Percentiles rank a stretch among this genome's conserved stretches.
Conservation (phyloP, 2,113 vertebrate genomes). For the Strix aluco region DNA sequence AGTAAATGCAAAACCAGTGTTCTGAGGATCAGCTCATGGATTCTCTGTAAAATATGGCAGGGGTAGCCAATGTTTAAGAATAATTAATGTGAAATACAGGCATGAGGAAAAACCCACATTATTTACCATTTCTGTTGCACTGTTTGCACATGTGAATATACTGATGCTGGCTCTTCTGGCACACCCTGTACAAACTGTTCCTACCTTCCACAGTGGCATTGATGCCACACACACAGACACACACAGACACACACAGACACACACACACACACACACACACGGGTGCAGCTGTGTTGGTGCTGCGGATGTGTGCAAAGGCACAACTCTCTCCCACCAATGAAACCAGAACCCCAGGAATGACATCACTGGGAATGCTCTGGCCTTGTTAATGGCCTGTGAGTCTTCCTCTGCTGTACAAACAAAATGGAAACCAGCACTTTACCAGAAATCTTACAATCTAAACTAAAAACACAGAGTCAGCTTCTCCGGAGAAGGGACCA, state of each 20-base stretch:
- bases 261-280: fast-evolving
- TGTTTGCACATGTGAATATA: background rate
- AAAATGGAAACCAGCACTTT: background rate
- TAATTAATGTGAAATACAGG: background rate
- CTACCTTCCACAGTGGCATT: fast-evolving
- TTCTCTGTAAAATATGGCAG: background rate
- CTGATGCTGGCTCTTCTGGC: background rate
- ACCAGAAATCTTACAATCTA: background rate
- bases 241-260: fast-evolving
- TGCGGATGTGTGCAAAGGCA: fast-evolving
- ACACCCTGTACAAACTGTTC: background rate
- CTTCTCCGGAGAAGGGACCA: background rate
- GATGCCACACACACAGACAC: too few relatives aligned
- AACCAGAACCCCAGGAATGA: background rate
- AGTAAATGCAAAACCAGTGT: background rate
- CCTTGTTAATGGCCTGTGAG: background rate
- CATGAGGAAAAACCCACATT: background rate
- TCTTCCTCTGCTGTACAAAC: background rate
- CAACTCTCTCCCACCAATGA: background rate
- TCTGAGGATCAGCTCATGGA: background rate
- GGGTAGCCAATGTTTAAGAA: background rate
- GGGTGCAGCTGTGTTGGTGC: background rate
- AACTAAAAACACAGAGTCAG: background rate
- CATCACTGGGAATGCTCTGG: background rate
- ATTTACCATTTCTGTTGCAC: background rate